Percentiles rank a stretch among this genome's conserved stretches.
These are phyloP conservation scores for Pogonophryne albipinna DNA, from an alignment of 2,797 vertebrate genomes.

Conservation along the genomic window DNA sequence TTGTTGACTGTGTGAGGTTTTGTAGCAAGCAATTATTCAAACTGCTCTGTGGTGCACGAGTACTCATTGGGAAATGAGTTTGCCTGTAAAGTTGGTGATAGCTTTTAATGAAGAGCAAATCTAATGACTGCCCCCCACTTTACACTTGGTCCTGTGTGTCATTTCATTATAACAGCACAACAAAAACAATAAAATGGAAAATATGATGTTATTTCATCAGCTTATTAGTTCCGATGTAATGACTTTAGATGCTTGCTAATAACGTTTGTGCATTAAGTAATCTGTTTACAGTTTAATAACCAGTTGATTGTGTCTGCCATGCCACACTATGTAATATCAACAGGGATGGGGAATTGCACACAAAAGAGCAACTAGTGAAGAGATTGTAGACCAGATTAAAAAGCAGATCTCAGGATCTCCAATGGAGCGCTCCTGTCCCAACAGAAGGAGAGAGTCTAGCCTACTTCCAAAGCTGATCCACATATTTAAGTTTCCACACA, in stretches of 20 bases:
- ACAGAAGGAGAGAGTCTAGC: conserved; percentile 53
- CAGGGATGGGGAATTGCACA: conserved; percentile 5
- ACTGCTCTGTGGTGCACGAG: conserved; percentile 24
- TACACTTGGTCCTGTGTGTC: conserved; percentile 30
- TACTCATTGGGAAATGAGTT: conserved; percentile 36
- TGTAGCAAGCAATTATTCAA: conserved; percentile 41
- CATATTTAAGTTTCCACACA: conserved; percentile 75
- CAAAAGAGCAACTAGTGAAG: conserved; percentile 19
- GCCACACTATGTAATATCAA: conserved; percentile 25
- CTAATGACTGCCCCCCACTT: conserved; percentile 14
- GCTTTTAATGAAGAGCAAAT: conserved; percentile 36
- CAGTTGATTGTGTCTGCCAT: conserved; percentile 29
- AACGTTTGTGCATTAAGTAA: conserved; percentile 41
- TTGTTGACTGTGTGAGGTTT: conserved; percentile 36
- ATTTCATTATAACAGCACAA: conserved; percentile 20
- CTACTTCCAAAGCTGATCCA: conserved; percentile 71
- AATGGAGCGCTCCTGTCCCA: conserved; percentile 39
- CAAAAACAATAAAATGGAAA: conserved; percentile 38
- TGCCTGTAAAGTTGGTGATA: conserved; percentile 30
- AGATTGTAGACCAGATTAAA: conserved; percentile 20
- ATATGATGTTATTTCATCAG: conserved; percentile 40
- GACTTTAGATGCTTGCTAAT: conserved; percentile 33
- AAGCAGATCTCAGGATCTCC: conserved; percentile 1
- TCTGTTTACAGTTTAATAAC: conserved; percentile 53
- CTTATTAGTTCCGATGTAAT: conserved; percentile 49